Percentiles rank a stretch among this genome's conserved stretches.
phyloP scores from a whole-genome alignment of 2,113 vertebrate species.

The Aramus guarauna region DNA sequence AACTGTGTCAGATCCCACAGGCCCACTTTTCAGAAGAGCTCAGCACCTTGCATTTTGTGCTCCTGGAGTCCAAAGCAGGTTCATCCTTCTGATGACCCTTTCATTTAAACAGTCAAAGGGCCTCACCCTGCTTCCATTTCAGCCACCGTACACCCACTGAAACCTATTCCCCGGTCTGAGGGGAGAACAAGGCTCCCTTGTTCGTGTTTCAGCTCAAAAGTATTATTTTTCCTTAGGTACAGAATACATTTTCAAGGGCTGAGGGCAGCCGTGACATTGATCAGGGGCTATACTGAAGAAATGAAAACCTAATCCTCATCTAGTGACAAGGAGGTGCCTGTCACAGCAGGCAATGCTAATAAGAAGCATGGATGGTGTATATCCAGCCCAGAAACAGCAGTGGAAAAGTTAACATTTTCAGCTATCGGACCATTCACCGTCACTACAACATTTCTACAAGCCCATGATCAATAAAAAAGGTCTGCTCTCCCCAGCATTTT shows the following conservation, averaged over 20 bases:
- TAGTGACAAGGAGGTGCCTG: not conserved
- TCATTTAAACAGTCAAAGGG: not conserved
- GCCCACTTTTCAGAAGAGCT: not conserved
- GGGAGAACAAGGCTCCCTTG: not conserved
- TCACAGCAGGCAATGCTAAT: not conserved
- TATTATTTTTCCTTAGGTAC: not conserved
- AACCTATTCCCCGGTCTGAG: not conserved
- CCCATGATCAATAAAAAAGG: not conserved
- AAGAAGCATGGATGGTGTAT: rapidly evolving
- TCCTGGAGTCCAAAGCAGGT: not conserved
- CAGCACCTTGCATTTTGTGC: not conserved
- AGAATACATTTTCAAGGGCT: not conserved
- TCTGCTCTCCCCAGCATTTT: not conserved
- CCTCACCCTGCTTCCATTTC: not conserved
- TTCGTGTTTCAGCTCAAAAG: not conserved
- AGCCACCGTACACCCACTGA: not conserved
- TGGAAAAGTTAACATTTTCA: not conserved
- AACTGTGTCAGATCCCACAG: not conserved
- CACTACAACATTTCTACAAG: not conserved
- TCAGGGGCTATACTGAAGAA: not conserved
- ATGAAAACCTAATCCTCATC: not conserved
- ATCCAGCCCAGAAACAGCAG: not conserved
- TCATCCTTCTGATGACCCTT: not conserved
- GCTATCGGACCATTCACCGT: not conserved
- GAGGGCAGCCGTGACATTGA: not conserved